Evolutionary conservation across 2,113 vertebrate genomes (phyloP).

Genomic region (Cromileptes altivelis): DNA sequence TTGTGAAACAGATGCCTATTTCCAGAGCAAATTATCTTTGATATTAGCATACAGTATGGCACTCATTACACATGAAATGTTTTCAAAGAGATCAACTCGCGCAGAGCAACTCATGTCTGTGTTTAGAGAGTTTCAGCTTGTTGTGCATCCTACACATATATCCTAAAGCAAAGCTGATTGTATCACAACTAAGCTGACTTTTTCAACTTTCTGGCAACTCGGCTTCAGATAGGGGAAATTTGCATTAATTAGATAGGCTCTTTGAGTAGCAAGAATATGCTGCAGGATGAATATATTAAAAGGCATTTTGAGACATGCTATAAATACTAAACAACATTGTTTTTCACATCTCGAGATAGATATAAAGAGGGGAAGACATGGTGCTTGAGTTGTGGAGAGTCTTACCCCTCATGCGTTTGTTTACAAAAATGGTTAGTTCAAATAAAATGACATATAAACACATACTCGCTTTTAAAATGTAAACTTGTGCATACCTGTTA

Average conservation of each 20-base stretch:
- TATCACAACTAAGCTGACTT: constrained; percentile 80
- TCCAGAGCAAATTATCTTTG: constrained; percentile 42
- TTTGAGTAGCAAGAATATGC: constrained; percentile 71
- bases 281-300: constrained; percentile 77
- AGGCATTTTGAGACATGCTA: constrained; percentile 57
- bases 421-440: constrained; percentile 11
- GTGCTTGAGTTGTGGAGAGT: constrained; percentile 12
- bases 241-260: constrained; percentile 84
- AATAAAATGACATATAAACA: constrained; percentile 24
- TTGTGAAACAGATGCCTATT: constrained; percentile 17
- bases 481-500: not conserved
- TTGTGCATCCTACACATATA: constrained; percentile 74
- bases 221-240: constrained; percentile 78
- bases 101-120: constrained; percentile 28
- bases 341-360: constrained; percentile 32
- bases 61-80: constrained; percentile 65
- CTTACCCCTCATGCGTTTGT: constrained; percentile 1
- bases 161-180: constrained; percentile 76
- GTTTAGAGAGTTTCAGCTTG: constrained; percentile 61
- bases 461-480: not conserved
- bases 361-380: constrained; percentile 13
- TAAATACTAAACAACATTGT: constrained; percentile 74
- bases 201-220: constrained; percentile 81
- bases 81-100: constrained; percentile 54
- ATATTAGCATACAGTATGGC: constrained; percentile 52